A percentile compares a stretch with the other conserved stretches of the same genome.
phyloP scores from a whole-genome alignment of 1,140 invertebrate genomes.

The Phthorimaea operculella region DNA sequence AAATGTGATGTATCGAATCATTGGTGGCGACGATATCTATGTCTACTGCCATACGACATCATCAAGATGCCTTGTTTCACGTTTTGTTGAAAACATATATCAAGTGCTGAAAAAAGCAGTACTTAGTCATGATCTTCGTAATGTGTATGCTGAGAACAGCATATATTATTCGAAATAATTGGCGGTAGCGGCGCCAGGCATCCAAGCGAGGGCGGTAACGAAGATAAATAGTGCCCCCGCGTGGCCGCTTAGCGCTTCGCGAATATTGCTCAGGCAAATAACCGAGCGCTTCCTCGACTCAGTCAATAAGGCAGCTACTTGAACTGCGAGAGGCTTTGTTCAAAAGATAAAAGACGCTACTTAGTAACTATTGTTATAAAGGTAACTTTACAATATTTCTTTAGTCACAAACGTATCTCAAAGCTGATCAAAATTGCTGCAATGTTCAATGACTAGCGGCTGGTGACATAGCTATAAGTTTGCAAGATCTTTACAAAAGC shows the following conservation, averaged over 20 bases:
- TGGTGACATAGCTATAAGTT: no score
- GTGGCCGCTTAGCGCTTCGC: background rate
- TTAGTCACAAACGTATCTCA: no score
- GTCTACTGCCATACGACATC: no score
- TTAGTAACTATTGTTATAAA: no score
- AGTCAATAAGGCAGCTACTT: background rate
- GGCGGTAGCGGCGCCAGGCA: background rate
- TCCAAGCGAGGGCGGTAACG: background rate
- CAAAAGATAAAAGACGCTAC: no score
- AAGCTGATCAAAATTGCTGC: no score
- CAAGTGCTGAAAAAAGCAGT: background rate
- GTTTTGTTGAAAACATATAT: background rate
- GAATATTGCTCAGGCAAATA: background rate
- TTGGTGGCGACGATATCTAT: no score
- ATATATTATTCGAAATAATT: background rate
- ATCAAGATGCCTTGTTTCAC: background rate
- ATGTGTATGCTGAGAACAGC: background rate
- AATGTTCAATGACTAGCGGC: no score
- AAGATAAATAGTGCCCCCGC: slow-evolving; percentile 1
- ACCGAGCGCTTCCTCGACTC: background rate
- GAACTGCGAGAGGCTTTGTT: background rate
- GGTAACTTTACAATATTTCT: no score
- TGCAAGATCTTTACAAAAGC: no score
- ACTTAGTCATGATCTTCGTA: background rate
- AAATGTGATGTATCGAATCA: no score